Percentiles rank a stretch among this genome's conserved stretches.
phyloP scores from a whole-genome alignment of 2,888 invertebrate genomes.

The Allygus modestus region DNA sequence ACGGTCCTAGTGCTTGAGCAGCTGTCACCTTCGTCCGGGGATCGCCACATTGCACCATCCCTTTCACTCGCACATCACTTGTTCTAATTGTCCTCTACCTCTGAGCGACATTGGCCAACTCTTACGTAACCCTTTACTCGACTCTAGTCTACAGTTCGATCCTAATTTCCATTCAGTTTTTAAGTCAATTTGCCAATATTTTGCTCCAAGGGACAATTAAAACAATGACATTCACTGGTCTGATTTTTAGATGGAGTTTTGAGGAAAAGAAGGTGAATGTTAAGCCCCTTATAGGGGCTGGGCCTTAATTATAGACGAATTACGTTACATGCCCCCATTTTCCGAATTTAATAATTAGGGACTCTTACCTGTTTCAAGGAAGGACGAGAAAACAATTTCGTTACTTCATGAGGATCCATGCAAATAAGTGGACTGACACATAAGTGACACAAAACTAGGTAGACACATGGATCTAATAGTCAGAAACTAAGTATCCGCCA shows the following conservation, averaged over 20 bases:
- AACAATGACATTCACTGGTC: neutral
- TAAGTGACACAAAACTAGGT: too few relatives aligned
- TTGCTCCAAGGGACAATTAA: slow-evolving; percentile 10
- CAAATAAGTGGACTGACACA: too few relatives aligned
- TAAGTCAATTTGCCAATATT: slow-evolving; percentile 8
- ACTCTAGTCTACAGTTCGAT: neutral
- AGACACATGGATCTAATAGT: too few relatives aligned
- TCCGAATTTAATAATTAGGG: too few relatives aligned
- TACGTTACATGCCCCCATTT: too few relatives aligned
- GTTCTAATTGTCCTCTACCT: slow-evolving; percentile 3
- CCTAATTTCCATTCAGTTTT: slow-evolving; percentile 6
- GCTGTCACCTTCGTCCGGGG: neutral
- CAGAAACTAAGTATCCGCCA: too few relatives aligned
- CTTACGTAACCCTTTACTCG: neutral
- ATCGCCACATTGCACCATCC: neutral
- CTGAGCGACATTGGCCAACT: slow-evolving; percentile 15
- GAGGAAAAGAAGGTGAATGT: neutral
- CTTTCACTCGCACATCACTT: slow-evolving; percentile 31
- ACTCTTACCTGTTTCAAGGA: too few relatives aligned
- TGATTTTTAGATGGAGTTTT: neutral
- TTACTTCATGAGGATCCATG: too few relatives aligned
- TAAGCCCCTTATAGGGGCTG: too few relatives aligned
- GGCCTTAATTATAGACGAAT: too few relatives aligned
- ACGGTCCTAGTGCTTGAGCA: neutral
- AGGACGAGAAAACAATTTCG: too few relatives aligned